Percentiles rank a stretch among this genome's conserved stretches.
Evolutionary conservation across 64 coral and sea anemone species (phyloP).

Genomic region (Montipora foliosa): DNA sequence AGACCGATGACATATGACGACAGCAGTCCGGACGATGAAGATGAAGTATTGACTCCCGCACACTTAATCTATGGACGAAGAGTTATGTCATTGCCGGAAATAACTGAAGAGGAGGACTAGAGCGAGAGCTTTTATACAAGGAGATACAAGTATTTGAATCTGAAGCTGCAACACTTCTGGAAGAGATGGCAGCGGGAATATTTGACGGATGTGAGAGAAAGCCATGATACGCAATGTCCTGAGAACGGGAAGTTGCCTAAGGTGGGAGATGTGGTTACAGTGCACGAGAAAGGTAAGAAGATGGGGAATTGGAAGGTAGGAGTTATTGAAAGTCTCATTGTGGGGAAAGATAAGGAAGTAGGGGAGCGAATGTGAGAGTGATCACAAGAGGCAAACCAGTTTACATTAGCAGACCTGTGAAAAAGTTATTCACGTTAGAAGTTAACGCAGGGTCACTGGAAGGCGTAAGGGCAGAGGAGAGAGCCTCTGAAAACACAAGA

Average conservation of each 20-base stretch:
- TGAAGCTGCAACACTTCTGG: neutral
- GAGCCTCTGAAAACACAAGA: neutral
- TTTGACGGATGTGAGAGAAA: neutral
- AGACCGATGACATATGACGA: no score
- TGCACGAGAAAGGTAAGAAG: neutral
- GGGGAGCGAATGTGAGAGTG: neutral
- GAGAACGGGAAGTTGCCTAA: neutral
- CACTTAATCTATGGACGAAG: no score
- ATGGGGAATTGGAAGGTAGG: neutral
- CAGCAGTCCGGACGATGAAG: no score
- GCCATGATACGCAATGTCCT: neutral
- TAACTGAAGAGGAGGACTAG: no score
- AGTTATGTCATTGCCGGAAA: no score
- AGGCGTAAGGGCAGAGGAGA: neutral
- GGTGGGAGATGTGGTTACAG: neutral
- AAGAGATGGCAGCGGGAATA: neutral
- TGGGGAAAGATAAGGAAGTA: neutral
- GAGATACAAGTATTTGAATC: no score
- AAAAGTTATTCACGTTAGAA: neutral
- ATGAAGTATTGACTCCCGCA: no score
- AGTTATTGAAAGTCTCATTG: neutral
- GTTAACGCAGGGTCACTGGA: neutral
- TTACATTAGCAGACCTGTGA: neutral
- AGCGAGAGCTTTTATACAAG: no score
- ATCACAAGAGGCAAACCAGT: neutral